These are phyloP conservation scores for Nothura maculosa DNA, from an alignment of 2,797 vertebrate species.

Conservation along the genomic window DNA sequence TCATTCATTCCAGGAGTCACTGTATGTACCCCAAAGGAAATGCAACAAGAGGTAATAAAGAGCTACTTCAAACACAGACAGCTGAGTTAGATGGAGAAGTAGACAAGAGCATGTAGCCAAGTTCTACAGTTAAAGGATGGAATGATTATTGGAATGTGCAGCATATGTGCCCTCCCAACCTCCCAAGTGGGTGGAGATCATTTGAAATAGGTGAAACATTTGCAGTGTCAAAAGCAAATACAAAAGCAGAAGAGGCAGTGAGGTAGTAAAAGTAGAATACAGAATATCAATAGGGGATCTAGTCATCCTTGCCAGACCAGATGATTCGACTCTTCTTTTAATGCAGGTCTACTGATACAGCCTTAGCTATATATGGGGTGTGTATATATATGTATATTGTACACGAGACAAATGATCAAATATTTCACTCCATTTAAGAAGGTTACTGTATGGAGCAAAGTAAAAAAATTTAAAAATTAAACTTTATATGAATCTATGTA, in stretches of 20 bases:
- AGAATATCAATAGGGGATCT: neutral
- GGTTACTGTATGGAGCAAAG: neutral
- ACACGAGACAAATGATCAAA: neutral
- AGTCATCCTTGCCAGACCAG: neutral
- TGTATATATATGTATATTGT: no score
- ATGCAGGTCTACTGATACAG: neutral
- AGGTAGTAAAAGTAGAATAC: neutral
- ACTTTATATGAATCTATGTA: neutral
- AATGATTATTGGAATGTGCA: neutral
- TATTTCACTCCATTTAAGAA: neutral
- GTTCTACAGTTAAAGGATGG: neutral
- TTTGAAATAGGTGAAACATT: neutral
- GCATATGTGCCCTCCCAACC: neutral
- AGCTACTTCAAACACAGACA: neutral
- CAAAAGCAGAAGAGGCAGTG: neutral
- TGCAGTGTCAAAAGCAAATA: neutral
- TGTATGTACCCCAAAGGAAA: neutral
- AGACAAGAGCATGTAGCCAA: neutral
- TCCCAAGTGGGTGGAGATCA: rapidly evolving
- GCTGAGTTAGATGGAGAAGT: neutral
- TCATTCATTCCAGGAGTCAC: neutral
- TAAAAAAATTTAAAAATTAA: neutral
- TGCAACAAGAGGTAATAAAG: neutral
- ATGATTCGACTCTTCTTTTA: neutral
- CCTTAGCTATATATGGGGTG: no score